Conservation (phyloP, 1,140 invertebrate genomes). For the Drosophila saltans region DNA sequence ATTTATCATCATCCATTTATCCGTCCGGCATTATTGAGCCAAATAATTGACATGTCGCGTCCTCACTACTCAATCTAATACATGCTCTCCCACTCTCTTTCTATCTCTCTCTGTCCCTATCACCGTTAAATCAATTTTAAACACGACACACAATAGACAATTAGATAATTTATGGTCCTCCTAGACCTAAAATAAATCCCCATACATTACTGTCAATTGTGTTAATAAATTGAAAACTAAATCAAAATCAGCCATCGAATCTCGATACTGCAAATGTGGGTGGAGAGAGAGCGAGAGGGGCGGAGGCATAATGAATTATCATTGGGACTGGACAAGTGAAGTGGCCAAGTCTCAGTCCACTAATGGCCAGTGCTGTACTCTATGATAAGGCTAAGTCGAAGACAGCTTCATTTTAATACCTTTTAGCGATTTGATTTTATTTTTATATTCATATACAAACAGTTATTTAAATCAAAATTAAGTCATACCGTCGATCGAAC, state of each 20-base stretch:
- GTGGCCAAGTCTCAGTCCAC: not conserved
- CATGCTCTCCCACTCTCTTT: not conserved
- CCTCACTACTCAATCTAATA: not conserved
- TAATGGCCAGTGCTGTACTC: not conserved
- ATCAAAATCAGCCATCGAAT: slow-evolving; percentile 45
- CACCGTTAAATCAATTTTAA: slow-evolving; percentile 51
- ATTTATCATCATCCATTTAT: slow-evolving; percentile 14
- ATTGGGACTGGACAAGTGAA: not conserved
- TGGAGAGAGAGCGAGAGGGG: too few species aligned
- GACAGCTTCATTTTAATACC: slow-evolving; percentile 25
- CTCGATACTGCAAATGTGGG: slow-evolving; percentile 9
- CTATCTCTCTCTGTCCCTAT: not conserved
- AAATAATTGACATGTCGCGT: slow-evolving; percentile 7
- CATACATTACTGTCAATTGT: slow-evolving; percentile 77
- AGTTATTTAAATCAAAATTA: slow-evolving; percentile 77
- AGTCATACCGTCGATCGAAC: slow-evolving; percentile 61
- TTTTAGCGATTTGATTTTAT: slow-evolving; percentile 11
- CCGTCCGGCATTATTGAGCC: slow-evolving; percentile 4
- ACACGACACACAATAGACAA: slow-evolving; percentile 57
- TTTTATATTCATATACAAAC: slow-evolving; percentile 54
- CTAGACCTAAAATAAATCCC: slow-evolving; percentile 12
- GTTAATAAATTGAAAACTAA: slow-evolving; percentile 52
- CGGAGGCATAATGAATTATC: not conserved
- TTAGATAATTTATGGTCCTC: slow-evolving; percentile 63
- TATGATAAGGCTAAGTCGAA: not conserved